A percentile compares a stretch with the other conserved stretches of the same genome.
Evolutionary conservation across 2,113 vertebrate genomes (phyloP).

Genomic region (Porphyrio hochstetteri): DNA sequence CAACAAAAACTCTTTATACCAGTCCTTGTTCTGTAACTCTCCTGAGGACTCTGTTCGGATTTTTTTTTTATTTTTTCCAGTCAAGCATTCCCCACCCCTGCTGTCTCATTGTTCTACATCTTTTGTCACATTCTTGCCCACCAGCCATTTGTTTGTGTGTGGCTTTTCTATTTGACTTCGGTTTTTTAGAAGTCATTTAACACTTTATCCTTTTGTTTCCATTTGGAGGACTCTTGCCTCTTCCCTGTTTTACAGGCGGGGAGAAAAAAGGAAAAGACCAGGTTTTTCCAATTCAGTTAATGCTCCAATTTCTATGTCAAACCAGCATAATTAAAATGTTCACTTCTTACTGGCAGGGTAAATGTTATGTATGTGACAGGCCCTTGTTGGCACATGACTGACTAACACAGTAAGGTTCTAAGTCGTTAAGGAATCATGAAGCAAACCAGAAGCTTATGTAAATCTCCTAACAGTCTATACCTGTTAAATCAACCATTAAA

Average conservation of each 20-base stretch:
- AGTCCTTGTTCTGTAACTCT: not conserved
- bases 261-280: not conserved
- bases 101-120: not conserved
- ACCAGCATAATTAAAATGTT: not conserved
- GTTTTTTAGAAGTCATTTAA: not conserved
- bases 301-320: not conserved
- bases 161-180: not conserved
- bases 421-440: not conserved
- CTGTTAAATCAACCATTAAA: not conserved
- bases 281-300: not conserved
- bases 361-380: not conserved
- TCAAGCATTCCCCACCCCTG: not conserved
- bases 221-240: not conserved
- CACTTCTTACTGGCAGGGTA: not conserved
- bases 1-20: not conserved
- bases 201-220: not conserved
- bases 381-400: not conserved
- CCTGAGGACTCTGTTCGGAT: not conserved
- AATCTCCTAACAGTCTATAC: not conserved
- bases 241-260: not conserved
- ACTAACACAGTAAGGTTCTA: not conserved
- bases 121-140: not conserved
- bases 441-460: not conserved
- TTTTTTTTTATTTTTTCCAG: not conserved
- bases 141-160: not conserved